Evolutionary conservation across 2,888 invertebrate genomes (phyloP), one percentile per base, ranked within the genome.

Genomic region (Melanophora roralis): DNA sequence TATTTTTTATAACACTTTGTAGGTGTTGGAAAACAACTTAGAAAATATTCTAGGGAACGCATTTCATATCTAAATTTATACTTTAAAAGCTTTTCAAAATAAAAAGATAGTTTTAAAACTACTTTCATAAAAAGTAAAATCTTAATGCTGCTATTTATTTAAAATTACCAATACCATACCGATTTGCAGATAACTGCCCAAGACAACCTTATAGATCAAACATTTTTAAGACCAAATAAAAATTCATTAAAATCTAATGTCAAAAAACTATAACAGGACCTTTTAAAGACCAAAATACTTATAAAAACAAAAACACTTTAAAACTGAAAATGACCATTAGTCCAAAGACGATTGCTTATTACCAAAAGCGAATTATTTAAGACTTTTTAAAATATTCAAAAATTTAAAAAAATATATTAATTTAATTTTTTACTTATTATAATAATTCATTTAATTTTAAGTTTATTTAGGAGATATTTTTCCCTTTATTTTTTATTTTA

Each of bases 111-210:
- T 5, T 14, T 40, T 40, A 1, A 40, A 40, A 0, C 14, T 4
- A n/a, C n/a, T n/a, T n/a, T n/a, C n/a, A n/a, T n/a, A n/a, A 27
- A 6, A 5, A 27, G 27, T 27, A 3, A 3, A 27, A 27, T 6
- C 3, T 6, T 40, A 62, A 68, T 73, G 78, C 73, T 78, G 78
- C 73, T 78, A 78, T 73, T 78, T 78, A 68, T 51, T 73, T 21
- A 12, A 27, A 65, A n/a, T 9, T 60, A 57, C 32, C 8, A 19
- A 59, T 49, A 7, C 12, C 12, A 19, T 7, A 21, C n/a, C n/a
- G n/a, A n/a, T n/a, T n/a, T n/a, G n/a, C n/a, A n/a, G n/a, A n/a
- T n/a, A n/a, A n/a, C n/a, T n/a, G n/a, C n/a, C n/a, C n/a, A n/a
- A n/a, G n/a, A n/a, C n/a, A n/a, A n/a, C n/a, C n/a, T n/a, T n/a